Evolutionary conservation across 2,113 vertebrate genomes (phyloP), one percentile per base, ranked within the genome.

Genomic region (Phasianus colchicus): DNA sequence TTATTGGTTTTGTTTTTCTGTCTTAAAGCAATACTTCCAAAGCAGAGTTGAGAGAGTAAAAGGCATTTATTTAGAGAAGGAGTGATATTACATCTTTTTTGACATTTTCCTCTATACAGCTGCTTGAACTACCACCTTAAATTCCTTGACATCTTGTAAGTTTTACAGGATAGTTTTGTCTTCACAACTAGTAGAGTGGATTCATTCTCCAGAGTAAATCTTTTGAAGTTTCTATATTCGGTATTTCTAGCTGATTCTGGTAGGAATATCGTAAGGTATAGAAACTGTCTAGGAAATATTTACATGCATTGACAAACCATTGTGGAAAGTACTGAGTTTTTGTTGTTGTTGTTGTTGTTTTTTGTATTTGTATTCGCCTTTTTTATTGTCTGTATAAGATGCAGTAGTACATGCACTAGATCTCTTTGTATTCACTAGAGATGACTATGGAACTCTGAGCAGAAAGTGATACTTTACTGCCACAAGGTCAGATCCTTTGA

Each of bases 381-480:
- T 63, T 70, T 63, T 0, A 58, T 85, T 79, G 10, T 86, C n/a
- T 76, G 10, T 57, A 89, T 82, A 83, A 96, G 85, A 77, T 86
- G 32, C 50, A 60, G 18, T 38, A 43, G 8, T 63, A 55, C 64
- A 67, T 63, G 21, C 6, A 42, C 24, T 64, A 18, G 65, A 6
- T 65, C 63, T 72, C 54, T 67, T 86, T 63, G 64, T 70, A 85
- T 38, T 91, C 47, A 20, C 43, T 67, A 34, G 64, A 43, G 75
- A 95, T 30, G 82, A 36, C 27, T 66, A 38, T 58, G 48, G 73
- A 89, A 88, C 67, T 40, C 85, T 52, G 82, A 80, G 67, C 69
- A 80, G 78, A 83, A 91, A 86, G 34, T 47, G 47, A 61, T 96
- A 90, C 58, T 52, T 86, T 57, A 36, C 63, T 77, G 78, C 79